A percentile compares a stretch with the other conserved stretches of the same genome.
Conservation (phyloP, 1,140 invertebrate species). For the Caenorhabditis tropicalis region DNA sequence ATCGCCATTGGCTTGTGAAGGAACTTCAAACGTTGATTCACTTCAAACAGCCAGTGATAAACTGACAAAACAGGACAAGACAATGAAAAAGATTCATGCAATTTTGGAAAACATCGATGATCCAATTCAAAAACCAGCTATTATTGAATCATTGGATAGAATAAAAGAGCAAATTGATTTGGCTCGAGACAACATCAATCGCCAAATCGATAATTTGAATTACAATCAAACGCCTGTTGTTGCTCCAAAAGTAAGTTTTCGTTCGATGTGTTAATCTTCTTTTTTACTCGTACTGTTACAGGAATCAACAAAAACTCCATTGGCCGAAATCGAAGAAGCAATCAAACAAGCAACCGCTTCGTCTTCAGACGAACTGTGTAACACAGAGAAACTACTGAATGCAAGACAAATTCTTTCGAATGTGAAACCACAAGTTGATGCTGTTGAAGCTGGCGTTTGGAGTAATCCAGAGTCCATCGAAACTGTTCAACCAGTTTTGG, state of each 20-base stretch:
- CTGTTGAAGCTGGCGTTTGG: not conserved
- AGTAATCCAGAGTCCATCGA: conserved; percentile 8
- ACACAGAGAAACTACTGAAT: conserved; percentile 20
- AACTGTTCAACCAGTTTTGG: not conserved
- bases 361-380: not conserved
- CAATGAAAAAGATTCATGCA: not conserved
- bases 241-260: not conserved
- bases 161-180: not conserved
- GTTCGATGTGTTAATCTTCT: not conserved
- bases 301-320: conserved; percentile 13
- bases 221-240: conserved; percentile 24
- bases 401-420: not conserved
- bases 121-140: not conserved
- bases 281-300: not conserved
- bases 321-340: not conserved
- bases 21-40: conserved; percentile 14
- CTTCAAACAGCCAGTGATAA: conserved; percentile 36
- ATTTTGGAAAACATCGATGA: conserved; percentile 15
- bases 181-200: conserved; percentile 32
- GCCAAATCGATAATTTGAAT: conserved; percentile 29
- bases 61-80: conserved; percentile 26
- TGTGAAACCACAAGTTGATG: conserved; percentile 6
- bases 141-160: conserved; percentile 11
- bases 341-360: not conserved
- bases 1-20: conserved; percentile 13